Percentiles rank a stretch among this genome's conserved stretches.
Evolutionary conservation across 1,140 invertebrate genomes (phyloP).

Genomic region (Drosophila pseudoobscura): DNA sequence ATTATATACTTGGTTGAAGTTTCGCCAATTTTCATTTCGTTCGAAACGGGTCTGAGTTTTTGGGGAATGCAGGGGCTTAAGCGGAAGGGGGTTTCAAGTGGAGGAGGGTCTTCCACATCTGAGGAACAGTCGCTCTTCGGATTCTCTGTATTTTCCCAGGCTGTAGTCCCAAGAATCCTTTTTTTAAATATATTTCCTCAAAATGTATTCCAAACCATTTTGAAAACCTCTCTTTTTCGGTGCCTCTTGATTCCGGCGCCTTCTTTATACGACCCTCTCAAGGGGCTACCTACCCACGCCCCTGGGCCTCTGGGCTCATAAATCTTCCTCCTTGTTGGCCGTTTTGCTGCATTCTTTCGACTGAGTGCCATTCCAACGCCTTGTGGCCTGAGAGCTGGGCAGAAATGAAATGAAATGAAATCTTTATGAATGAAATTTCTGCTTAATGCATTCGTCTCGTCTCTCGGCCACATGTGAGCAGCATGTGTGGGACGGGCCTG

Average conservation of each 20-base stretch:
- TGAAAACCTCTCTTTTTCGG: no score
- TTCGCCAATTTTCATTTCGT: conserved; percentile 38
- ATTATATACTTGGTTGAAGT: conserved; percentile 30
- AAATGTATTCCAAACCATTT: not conserved
- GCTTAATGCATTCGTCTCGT: conserved; percentile 64
- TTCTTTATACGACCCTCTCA: conserved; percentile 7
- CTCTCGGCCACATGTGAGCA: conserved; percentile 54
- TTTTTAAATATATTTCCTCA: not conserved
- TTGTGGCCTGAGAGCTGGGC: conserved; percentile 49
- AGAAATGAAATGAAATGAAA: conserved; percentile 60
- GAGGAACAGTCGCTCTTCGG: no score
- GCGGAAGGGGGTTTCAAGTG: not conserved
- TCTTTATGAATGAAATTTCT: conserved; percentile 75
- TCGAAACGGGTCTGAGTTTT: not conserved
- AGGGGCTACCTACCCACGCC: conserved; percentile 22
- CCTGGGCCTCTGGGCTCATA: conserved; percentile 17
- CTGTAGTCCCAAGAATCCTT: not conserved
- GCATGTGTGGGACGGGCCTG: conserved; percentile 50
- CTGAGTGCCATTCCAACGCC: conserved; percentile 36
- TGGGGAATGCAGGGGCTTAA: not conserved
- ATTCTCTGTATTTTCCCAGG: no score
- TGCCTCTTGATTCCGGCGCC: not conserved
- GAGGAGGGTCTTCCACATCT: no score
- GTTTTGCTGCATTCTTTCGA: conserved; percentile 22
- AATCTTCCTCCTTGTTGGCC: conserved; percentile 10